phyloP scores from a whole-genome alignment of 2,797 vertebrate genomes.

The Gouania willdenowi region DNA sequence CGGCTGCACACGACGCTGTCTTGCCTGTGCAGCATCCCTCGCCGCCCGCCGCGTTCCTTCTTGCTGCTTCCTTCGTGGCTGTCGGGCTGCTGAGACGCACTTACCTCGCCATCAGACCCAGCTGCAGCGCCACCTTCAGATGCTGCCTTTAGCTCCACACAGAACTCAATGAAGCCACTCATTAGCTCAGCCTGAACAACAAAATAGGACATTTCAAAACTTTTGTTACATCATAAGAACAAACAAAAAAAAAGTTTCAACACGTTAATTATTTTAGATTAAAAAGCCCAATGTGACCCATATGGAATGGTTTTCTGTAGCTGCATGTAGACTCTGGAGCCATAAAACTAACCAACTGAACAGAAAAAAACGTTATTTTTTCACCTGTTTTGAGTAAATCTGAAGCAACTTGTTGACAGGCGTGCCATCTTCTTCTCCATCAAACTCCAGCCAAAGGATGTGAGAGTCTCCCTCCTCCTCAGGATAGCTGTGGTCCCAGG shows the following conservation, averaged over 20 bases:
- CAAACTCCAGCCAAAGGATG: conserved; percentile 92
- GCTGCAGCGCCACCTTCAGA: conserved; percentile 41
- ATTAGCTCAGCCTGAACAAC: conserved; percentile 84
- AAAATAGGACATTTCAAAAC: too few relatives aligned
- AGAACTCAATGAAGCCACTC: conserved; percentile 92
- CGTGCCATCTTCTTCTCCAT: conserved; percentile 85
- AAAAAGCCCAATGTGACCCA: too few relatives aligned
- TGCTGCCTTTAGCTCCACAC: conserved; percentile 82
- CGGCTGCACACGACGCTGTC: conserved; percentile 85
- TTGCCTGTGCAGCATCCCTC: conserved; percentile 79
- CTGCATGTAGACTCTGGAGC: too few relatives aligned
- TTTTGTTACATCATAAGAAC: too few relatives aligned
- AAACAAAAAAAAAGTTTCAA: too few relatives aligned
- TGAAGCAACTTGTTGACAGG: conserved; percentile 88
- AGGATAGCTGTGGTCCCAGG: conserved; percentile 90
- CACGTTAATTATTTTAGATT: too few relatives aligned
- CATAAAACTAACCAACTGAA: too few relatives aligned
- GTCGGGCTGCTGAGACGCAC: conserved; percentile 14
- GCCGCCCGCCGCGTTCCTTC: conserved; percentile 60
- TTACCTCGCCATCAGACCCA: conserved; percentile 41
- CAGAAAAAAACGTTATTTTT: too few relatives aligned
- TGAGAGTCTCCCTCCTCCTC: conserved; percentile 81
- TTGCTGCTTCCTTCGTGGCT: conserved; percentile 24
- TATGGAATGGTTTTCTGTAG: too few relatives aligned
- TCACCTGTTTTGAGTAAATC: conserved; percentile 92